A percentile compares a stretch with the other conserved stretches of the same genome.
These are phyloP conservation scores for Emydoidea blandingii DNA, from an alignment of 2,797 vertebrate genomes.

Conservation along the genomic window DNA sequence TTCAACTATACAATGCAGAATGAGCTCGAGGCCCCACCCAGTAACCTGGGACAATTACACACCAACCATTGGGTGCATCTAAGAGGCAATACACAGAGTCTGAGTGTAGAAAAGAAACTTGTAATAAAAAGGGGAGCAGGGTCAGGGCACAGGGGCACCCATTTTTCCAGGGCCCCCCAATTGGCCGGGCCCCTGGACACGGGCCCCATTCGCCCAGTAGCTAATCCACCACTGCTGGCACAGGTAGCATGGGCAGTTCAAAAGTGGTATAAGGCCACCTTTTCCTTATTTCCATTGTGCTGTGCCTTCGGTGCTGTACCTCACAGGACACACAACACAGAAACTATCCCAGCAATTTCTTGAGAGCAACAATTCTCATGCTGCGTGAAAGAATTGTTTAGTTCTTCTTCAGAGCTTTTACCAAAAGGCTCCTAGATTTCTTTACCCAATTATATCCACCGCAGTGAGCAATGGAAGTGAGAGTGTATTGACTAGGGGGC, in stretches of 20 bases:
- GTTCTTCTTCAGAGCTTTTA: neutral
- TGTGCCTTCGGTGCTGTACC: neutral
- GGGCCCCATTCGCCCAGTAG: too few relatives aligned
- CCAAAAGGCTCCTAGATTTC: neutral
- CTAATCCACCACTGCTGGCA: too few relatives aligned
- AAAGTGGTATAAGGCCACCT: neutral
- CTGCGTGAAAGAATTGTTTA: fast-evolving
- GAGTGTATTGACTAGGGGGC: neutral
- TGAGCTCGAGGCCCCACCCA: too few relatives aligned
- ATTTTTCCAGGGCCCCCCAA: too few relatives aligned
- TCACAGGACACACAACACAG: neutral
- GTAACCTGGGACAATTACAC: too few relatives aligned
- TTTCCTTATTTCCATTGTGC: neutral
- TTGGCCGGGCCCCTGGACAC: too few relatives aligned
- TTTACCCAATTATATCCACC: neutral
- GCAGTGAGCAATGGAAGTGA: fast-evolving
- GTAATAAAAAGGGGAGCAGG: too few relatives aligned
- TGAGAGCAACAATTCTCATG: neutral
- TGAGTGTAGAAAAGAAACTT: too few relatives aligned
- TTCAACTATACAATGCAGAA: too few relatives aligned
- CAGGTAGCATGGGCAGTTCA: neutral
- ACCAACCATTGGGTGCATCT: too few relatives aligned
- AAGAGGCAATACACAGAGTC: too few relatives aligned
- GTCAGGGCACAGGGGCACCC: too few relatives aligned
- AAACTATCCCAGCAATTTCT: neutral